Base-by-base conservation (phyloP, 2,888 invertebrate species). In the Ennomos quercinarius region DNA sequence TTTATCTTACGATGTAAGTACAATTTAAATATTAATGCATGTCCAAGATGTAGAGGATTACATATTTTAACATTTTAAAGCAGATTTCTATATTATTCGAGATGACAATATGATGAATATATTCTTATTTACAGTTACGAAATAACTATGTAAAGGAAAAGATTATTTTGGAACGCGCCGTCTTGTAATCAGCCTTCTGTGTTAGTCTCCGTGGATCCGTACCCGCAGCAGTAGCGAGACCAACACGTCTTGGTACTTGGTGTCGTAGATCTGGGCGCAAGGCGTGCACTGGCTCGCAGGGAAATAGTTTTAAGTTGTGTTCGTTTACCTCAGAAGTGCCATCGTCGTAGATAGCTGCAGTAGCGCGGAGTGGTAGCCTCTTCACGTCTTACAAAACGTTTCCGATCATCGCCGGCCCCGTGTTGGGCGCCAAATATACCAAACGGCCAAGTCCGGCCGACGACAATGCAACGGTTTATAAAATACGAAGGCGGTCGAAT, bases 11-110 rank as follows among this genome's bases (percentile, higher is more conserved):
- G 84, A 81, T 86, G 77, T 87, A 87, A 91, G 91, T 91, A 91
- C 90, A 91, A 91, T 86, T 81, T 83, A 78, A 80, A 84, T 77
- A 80, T 81, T 82, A 78, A 81, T 80, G 81, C 84, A 82, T 86
- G 91, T 91, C 91, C 91, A 90, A 81, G 84, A 74, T 83, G 82
- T 84, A 87, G 84, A 86, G 63, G 80, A 82, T 83, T 85, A 85
- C 71, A 81, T 87, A 89, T 88, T 90, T 87, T 89, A 85, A 84
- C 72, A 77, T 87, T 87, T 87, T 83, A 84, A 86, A 83, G 81
- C 89, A 91, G 86, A 91, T 89, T 86, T 89, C 82, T 89, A 89
- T 89, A 89, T 83, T 79, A 83, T 80, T 88, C 82, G 79, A 87
- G 77, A 85, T 78, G 89, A 90, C 90, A 91, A 91, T 90, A 89